Evolutionary conservation across 2,797 vertebrate genomes (phyloP).

Genomic region (Alcedo quadribrachys): DNA sequence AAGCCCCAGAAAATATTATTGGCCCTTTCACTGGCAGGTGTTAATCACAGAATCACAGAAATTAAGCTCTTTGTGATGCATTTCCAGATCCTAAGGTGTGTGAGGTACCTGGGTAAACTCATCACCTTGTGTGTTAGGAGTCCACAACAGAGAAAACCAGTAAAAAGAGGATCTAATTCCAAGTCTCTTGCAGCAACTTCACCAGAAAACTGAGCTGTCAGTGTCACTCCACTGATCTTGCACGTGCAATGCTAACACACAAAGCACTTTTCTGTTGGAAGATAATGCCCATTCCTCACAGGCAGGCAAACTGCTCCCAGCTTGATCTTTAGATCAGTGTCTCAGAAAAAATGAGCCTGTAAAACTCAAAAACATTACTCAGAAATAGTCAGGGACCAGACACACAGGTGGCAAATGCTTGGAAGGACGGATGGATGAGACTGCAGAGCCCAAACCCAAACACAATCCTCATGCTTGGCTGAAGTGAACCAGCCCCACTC

Average conservation of each 20-base stretch:
- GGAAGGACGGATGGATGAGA: neutral
- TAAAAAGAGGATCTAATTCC: neutral
- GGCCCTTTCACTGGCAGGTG: neutral
- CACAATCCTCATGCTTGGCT: neutral
- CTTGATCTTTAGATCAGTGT: neutral
- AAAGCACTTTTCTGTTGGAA: neutral
- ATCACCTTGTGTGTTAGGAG: neutral
- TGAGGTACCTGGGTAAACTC: neutral
- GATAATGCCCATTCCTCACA: neutral
- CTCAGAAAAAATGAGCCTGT: neutral
- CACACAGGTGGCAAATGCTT: neutral
- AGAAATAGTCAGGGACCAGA: neutral
- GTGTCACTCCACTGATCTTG: neutral
- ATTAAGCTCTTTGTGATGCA: neutral
- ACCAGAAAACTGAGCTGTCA: neutral
- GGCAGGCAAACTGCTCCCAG: neutral
- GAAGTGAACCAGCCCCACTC: neutral
- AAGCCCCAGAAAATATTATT: neutral
- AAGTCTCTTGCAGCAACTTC: neutral
- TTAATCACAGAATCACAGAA: neutral
- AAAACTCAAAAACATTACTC: neutral
- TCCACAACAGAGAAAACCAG: neutral
- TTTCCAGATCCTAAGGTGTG: neutral
- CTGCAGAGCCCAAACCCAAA: neutral
- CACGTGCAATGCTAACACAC: neutral